Evolutionary conservation across 1,140 invertebrate genomes (phyloP).

Genomic region (Polypedilum vanderplanki): DNA sequence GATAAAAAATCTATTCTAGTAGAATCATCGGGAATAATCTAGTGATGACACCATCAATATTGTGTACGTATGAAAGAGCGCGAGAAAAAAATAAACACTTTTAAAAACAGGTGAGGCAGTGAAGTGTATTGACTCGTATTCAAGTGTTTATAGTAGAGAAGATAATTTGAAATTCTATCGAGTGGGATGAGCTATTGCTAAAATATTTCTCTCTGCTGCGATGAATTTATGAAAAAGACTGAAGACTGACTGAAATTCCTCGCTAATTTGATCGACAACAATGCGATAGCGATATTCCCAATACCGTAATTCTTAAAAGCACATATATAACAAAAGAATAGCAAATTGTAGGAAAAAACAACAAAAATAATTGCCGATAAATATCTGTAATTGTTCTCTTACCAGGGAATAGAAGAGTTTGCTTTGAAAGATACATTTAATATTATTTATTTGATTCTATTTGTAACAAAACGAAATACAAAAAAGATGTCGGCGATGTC

Average conservation of each 20-base stretch:
- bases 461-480: too few relatives aligned
- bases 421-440: neutral
- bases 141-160: neutral
- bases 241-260: too few relatives aligned
- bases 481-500: too few relatives aligned
- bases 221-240: too few relatives aligned
- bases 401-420: neutral
- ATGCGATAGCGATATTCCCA: too few relatives aligned
- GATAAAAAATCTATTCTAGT: neutral
- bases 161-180: neutral
- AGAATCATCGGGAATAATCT: neutral
- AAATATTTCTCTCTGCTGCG: neutral
- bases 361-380: neutral
- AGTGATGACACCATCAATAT: neutral
- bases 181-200: slow-evolving; percentile 16
- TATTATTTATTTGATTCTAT: neutral
- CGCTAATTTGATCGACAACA: too few relatives aligned
- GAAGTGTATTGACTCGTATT: neutral
- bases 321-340: neutral
- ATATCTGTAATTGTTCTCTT: slow-evolving; percentile 1
- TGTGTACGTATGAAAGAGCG: too few relatives aligned
- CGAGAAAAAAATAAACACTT: too few relatives aligned
- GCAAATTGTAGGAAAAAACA: neutral
- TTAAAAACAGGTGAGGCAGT: slow-evolving; percentile 1
- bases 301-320: too few relatives aligned